A percentile compares a stretch with the other conserved stretches of the same genome.
phyloP scores from a whole-genome alignment of 1,140 invertebrate genomes.

The Gyrodactylus salaris region DNA sequence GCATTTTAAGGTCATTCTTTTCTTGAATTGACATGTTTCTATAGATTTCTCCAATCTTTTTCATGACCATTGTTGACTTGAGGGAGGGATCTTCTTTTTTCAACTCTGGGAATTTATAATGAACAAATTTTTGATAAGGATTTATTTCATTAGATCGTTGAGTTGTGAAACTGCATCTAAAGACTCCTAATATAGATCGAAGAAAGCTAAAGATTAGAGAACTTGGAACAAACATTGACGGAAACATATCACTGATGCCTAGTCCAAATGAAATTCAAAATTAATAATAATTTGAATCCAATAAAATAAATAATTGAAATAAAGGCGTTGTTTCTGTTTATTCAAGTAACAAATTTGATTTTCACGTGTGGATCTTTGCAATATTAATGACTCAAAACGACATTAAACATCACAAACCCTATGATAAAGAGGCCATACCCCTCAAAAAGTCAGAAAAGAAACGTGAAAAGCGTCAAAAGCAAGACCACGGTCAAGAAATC shows the following conservation, averaged over 20 bases:
- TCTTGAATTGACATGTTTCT: background rate
- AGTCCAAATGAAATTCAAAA: background rate
- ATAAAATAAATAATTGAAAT: too few species aligned
- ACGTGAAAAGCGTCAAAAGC: background rate
- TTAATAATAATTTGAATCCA: background rate
- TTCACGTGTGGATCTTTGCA: too few species aligned
- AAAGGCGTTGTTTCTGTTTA: too few species aligned
- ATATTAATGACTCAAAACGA: too few species aligned
- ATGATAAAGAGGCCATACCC: background rate
- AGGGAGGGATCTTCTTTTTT: background rate
- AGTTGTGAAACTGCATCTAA: too few species aligned
- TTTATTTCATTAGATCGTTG: background rate
- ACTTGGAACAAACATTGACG: background rate
- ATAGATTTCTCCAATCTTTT: background rate
- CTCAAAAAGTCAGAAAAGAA: background rate
- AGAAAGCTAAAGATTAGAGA: background rate
- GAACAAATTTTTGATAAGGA: background rate
- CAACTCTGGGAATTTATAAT: background rate
- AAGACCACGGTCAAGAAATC: background rate
- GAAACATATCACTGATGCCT: background rate
- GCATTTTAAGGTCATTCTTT: background rate
- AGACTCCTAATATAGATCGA: background rate
- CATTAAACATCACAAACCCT: too few species aligned
- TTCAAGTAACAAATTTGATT: too few species aligned
- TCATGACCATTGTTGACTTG: background rate